Evolutionary conservation across 2,797 vertebrate species (phyloP).

Genomic region (Octomys mimax): DNA sequence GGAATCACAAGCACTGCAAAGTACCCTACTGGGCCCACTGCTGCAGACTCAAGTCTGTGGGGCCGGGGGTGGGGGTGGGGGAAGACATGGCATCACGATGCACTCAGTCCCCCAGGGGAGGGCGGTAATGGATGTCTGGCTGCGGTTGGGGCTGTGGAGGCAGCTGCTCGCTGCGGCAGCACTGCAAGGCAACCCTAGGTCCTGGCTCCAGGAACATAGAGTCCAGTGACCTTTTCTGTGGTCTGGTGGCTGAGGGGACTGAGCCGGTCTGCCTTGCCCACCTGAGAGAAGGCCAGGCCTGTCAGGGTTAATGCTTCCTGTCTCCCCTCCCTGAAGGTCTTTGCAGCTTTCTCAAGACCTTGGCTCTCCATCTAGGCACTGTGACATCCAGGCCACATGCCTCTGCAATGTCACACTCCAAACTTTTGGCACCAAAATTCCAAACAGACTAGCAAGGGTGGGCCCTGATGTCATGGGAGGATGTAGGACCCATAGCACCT

Average conservation of each 20-base stretch:
- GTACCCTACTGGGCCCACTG: not conserved
- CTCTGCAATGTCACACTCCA: not conserved
- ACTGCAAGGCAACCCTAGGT: rapidly evolving
- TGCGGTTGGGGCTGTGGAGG: rapidly evolving
- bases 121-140: not conserved
- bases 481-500: not conserved
- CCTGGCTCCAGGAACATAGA: not conserved
- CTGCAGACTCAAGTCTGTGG: no score
- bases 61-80: not conserved
- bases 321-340: not conserved
- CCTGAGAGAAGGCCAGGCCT: not conserved
- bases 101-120: rapidly evolving
- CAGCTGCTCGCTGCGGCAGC: not conserved
- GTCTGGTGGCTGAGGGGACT: rapidly evolving
- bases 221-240: not conserved
- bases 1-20: not conserved
- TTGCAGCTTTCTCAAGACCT: not conserved
- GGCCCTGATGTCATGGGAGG: not conserved
- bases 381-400: not conserved
- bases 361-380: not conserved
- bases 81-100: rapidly evolving
- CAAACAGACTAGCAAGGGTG: not conserved
- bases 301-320: not conserved
- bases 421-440: not conserved
- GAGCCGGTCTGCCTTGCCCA: not conserved